Evolutionary conservation across 2,888 invertebrate species (phyloP), one percentile per base, ranked within the genome.

Genomic region (Itoplectis maculator): DNA sequence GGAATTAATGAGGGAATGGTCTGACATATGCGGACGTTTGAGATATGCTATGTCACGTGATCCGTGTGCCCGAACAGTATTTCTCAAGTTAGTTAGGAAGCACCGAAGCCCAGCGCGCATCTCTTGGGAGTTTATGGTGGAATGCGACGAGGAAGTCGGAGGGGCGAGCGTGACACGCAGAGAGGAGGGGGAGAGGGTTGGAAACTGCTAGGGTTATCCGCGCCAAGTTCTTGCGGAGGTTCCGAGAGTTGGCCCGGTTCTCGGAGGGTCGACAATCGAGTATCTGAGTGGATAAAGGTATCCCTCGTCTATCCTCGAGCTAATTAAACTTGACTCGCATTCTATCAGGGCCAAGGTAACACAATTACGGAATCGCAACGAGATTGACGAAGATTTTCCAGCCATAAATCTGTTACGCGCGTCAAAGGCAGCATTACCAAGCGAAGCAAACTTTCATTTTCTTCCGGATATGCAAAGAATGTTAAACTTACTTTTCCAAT

Each of bases 251-350:
- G 61, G 66, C 47, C 49, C 47, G 54, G 63, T 15, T 68, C n/a
- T 47, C 49, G n/a, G 47, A 23, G 77, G 63, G 63, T 65, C 69
- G 77, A 78, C 80, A 76, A 83, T 83, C 83, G 75, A 51, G 68
- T 77, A 76, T 56, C 54, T 65, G 69, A 56, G 70, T 65, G 79
- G 69, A 83, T 81, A 59, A 81, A 78, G 79, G 75, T 79, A 75
- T 79, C 65, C 70, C 49, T n/a, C 59, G 66, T 56, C 42, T 29
- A 40, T 13, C 45, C 51, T 51, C 11, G 73, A 59, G 74, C 69
- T 82, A 82, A 82, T 82, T 82, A 82, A 82, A 82, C 79, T 79
- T 47, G 74, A 65, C 74, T 74, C 74, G 74, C 79, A 79, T 75
- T 69, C 54, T 42, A 37, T 68, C 40, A 40, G 1, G 15, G 45